Evolutionary conservation across 2,797 vertebrate genomes (phyloP).

Genomic region (Myioborus melanocephalus): DNA sequence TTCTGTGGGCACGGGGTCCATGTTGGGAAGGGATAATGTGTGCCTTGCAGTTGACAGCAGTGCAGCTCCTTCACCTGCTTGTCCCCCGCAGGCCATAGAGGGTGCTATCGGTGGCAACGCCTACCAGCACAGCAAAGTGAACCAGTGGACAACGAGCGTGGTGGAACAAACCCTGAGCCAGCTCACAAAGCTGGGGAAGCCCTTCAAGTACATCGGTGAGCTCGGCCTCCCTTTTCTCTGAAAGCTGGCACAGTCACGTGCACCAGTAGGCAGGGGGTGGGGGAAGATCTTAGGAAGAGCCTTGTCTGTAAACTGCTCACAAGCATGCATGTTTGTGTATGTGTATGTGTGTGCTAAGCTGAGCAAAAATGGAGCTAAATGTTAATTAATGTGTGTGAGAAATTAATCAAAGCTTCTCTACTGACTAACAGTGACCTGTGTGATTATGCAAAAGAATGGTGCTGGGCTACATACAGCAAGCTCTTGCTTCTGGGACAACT

Average conservation of each 20-base stretch:
- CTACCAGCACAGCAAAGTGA: slow-evolving; percentile 91
- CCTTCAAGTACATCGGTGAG: slow-evolving; percentile 94
- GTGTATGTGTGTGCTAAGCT: background rate
- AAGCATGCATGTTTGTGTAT: background rate
- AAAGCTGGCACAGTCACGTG: background rate
- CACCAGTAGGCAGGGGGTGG: background rate
- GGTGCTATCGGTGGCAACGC: slow-evolving; percentile 85
- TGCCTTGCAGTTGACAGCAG: background rate
- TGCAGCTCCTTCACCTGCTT: background rate
- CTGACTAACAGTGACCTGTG: slow-evolving; percentile 83
- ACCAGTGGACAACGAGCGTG: slow-evolving; percentile 89
- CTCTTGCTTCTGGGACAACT: slow-evolving; percentile 95
- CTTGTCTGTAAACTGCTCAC: background rate
- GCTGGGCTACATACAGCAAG: slow-evolving; percentile 92
- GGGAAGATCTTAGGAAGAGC: background rate
- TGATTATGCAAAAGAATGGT: slow-evolving; percentile 97
- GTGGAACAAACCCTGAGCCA: slow-evolving; percentile 92
- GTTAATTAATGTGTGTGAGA: background rate
- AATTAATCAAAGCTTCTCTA: slow-evolving; percentile 16
- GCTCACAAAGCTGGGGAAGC: slow-evolving; percentile 91
- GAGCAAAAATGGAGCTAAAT: background rate
- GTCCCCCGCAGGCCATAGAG: slow-evolving; percentile 82
- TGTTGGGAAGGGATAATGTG: too few relatives aligned
- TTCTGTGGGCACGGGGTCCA: rapidly evolving
- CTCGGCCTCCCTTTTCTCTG: background rate